A percentile compares a stretch with the other conserved stretches of the same genome.
Conservation (phyloP, 2,797 vertebrate genomes). For the Molothrus aeneus region DNA sequence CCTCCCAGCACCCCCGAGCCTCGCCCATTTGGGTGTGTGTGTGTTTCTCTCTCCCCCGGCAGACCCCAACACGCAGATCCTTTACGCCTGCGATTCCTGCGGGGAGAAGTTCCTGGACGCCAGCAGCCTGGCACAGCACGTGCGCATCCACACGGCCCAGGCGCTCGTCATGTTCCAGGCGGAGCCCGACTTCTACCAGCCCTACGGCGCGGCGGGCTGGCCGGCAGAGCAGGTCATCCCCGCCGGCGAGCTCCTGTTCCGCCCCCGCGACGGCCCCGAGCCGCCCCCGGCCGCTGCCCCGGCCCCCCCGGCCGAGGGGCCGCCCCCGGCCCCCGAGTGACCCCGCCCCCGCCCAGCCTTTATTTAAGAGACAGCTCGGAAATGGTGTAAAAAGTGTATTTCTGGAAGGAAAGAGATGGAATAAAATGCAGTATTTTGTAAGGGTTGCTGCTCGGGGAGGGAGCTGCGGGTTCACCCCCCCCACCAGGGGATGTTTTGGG, state of each 20-base stretch:
- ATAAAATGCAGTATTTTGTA: conserved; percentile 81
- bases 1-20: fast-evolving
- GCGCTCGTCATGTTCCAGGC: conserved; percentile 98
- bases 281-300: background rate
- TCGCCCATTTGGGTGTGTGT: background rate
- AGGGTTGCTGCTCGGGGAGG: background rate
- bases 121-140: conserved; percentile 92
- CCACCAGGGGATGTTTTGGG: fast-evolving
- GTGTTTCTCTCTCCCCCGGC: background rate
- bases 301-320: background rate
- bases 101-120: conserved; percentile 97
- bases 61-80: conserved; percentile 97
- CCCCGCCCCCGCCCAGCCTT: background rate
- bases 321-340: conserved; percentile 50
- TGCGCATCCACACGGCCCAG: conserved; percentile 97
- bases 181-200: conserved; percentile 95
- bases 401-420: conserved; percentile 53
- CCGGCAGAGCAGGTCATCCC: conserved; percentile 90
- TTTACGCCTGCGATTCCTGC: conserved; percentile 96
- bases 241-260: conserved; percentile 82
- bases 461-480: fast-evolving
- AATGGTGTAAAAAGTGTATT: conserved; percentile 43
- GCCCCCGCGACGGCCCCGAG: conserved; percentile 49
- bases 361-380: conserved; percentile 65
- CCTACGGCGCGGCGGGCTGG: conserved; percentile 83